These are phyloP conservation scores for Leuciscus idus DNA, from an alignment of 2,113 vertebrate genomes.

Conservation along the genomic window DNA sequence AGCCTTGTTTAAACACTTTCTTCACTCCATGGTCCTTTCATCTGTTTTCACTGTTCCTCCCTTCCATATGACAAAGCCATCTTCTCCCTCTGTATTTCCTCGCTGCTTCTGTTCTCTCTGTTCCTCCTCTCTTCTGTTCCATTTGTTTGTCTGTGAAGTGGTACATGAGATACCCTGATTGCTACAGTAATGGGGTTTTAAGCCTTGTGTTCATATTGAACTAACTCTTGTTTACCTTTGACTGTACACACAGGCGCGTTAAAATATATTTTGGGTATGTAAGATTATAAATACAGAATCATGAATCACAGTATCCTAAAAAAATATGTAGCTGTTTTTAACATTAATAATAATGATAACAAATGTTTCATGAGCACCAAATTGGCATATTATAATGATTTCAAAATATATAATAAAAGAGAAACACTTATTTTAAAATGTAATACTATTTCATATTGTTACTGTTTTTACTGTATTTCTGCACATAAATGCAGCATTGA, in stretches of 20 bases:
- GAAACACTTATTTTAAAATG: not conserved
- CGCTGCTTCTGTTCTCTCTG: not conserved
- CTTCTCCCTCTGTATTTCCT: slow-evolving; percentile 16
- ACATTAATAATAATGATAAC: not conserved
- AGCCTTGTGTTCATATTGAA: not conserved
- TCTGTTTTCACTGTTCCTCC: slow-evolving; percentile 10
- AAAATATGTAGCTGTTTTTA: not conserved
- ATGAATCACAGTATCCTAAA: not conserved
- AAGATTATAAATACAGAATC: no score
- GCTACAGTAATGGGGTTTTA: not conserved
- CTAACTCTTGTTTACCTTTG: not conserved
- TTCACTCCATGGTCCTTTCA: slow-evolving; percentile 16
- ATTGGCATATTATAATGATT: not conserved
- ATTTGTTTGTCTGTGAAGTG: slow-evolving; percentile 5
- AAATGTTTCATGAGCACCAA: not conserved
- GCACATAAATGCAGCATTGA: not conserved
- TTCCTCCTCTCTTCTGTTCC: not conserved
- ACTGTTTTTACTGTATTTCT: not conserved
- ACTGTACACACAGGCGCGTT: not conserved
- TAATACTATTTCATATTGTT: not conserved
- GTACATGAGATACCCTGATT: not conserved
- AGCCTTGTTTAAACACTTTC: slow-evolving; percentile 14
- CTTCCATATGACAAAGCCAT: slow-evolving; percentile 19
- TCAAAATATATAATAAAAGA: not conserved
- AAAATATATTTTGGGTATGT: not conserved